A percentile compares a stretch with the other conserved stretches of the same genome.
These are phyloP conservation scores for Pristionchus arcanus DNA, from an alignment of 2,888 invertebrate genomes.

Conservation along the genomic window DNA sequence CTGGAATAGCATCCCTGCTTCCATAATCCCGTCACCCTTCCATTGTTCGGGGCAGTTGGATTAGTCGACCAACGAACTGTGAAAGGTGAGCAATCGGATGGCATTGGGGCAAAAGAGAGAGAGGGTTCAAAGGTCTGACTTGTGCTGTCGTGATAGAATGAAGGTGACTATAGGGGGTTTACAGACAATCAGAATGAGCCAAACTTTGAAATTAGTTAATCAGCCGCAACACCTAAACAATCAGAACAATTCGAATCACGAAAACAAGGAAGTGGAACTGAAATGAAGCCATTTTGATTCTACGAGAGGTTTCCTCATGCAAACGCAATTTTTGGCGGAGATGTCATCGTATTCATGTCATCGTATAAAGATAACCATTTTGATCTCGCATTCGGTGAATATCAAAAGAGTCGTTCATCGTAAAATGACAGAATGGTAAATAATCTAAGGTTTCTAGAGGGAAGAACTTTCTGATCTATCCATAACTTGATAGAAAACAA, in stretches of 20 bases:
- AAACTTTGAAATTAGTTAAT: not conserved
- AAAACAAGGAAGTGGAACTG: not conserved
- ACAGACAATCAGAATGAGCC: not conserved
- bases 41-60: not conserved
- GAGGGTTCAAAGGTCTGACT: not conserved
- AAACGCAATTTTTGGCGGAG: too few species aligned
- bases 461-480: too few species aligned
- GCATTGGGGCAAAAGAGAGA: not conserved
- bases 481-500: too few species aligned
- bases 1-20: not conserved
- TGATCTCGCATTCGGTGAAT: not conserved
- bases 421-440: too few species aligned
- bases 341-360: too few species aligned
- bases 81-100: constrained; percentile 25
- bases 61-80: not conserved
- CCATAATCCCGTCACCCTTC: constrained; percentile 12
- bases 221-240: not conserved
- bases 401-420: not conserved
- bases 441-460: too few species aligned
- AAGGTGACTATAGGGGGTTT: not conserved
- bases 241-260: not conserved
- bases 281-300: not conserved
- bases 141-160: not conserved
- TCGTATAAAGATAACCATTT: too few species aligned
- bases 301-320: too few species aligned